Evolutionary conservation across 2,888 invertebrate genomes (phyloP).

Genomic region (Thyatira batis): DNA sequence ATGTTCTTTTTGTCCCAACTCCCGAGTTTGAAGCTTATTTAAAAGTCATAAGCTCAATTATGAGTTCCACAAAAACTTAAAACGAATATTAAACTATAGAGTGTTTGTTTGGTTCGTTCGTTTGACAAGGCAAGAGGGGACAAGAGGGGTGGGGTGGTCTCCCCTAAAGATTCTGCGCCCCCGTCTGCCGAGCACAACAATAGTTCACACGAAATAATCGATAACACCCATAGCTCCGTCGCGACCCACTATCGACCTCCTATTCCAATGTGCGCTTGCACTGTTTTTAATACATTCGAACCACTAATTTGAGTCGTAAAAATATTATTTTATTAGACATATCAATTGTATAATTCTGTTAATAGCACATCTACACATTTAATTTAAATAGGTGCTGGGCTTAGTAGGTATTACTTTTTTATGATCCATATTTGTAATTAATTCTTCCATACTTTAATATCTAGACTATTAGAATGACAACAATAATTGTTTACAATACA

Average conservation of each 20-base stretch:
- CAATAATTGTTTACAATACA: too few relatives aligned
- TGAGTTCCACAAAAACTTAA: not conserved
- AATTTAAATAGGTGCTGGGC: too few relatives aligned
- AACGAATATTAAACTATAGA: slow-evolving; percentile 19
- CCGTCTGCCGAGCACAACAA: slow-evolving; percentile 63
- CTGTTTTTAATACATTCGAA: slow-evolving; percentile 23
- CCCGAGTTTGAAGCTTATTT: too few relatives aligned
- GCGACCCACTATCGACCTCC: slow-evolving; percentile 10
- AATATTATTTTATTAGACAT: not conserved
- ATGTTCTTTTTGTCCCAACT: not conserved
- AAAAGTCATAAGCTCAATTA: not conserved
- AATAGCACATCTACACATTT: too few relatives aligned
- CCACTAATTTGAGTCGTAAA: not conserved
- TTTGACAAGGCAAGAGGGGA: slow-evolving; percentile 7
- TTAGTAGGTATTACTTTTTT: too few relatives aligned
- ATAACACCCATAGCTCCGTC: slow-evolving; percentile 47
- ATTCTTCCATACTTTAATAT: too few relatives aligned
- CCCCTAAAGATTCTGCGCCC: slow-evolving; percentile 74
- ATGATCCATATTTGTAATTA: too few relatives aligned
- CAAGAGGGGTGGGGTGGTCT: slow-evolving; percentile 38
- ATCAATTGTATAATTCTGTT: not conserved
- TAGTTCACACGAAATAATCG: slow-evolving; percentile 76
- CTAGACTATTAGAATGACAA: too few relatives aligned
- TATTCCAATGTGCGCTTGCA: slow-evolving; percentile 38
- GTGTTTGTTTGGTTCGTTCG: slow-evolving; percentile 40